Evolutionary conservation across 2,113 vertebrate species (phyloP).

Genomic region (Vombatus ursinus): DNA sequence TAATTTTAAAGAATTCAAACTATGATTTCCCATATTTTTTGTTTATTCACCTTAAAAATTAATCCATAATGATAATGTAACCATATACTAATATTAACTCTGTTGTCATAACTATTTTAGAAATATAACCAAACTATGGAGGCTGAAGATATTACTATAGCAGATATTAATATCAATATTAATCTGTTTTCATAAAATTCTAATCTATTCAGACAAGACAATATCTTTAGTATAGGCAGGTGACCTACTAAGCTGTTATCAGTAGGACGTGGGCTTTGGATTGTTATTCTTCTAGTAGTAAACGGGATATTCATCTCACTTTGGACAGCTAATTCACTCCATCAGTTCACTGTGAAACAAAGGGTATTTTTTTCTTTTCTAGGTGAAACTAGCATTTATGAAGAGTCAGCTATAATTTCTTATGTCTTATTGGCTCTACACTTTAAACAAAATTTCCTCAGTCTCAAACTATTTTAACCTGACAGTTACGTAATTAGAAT

Average conservation of each 20-base stretch:
- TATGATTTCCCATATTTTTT: constrained; percentile 26
- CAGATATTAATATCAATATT: background rate
- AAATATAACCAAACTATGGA: background rate
- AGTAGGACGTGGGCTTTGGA: background rate
- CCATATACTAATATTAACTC: background rate
- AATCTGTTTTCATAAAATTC: constrained; percentile 10
- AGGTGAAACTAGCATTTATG: background rate
- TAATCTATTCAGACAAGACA: constrained; percentile 15
- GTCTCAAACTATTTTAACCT: background rate
- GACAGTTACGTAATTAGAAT: background rate
- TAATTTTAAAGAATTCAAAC: constrained; percentile 43
- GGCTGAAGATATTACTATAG: background rate
- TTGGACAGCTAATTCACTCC: background rate
- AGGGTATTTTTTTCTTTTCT: constrained; percentile 4
- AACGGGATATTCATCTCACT: background rate
- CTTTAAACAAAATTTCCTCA: constrained; percentile 13
- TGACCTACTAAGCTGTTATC: background rate
- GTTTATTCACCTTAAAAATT: constrained; percentile 9
- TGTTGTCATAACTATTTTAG: background rate
- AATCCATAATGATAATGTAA: background rate
- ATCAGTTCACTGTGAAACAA: background rate
- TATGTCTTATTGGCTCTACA: background rate
- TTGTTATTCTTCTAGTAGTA: background rate
- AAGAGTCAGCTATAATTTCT: background rate
- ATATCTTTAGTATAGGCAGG: background rate